phyloP scores from a whole-genome alignment of 1,140 invertebrate species.

The Drosophila nikananu region DNA sequence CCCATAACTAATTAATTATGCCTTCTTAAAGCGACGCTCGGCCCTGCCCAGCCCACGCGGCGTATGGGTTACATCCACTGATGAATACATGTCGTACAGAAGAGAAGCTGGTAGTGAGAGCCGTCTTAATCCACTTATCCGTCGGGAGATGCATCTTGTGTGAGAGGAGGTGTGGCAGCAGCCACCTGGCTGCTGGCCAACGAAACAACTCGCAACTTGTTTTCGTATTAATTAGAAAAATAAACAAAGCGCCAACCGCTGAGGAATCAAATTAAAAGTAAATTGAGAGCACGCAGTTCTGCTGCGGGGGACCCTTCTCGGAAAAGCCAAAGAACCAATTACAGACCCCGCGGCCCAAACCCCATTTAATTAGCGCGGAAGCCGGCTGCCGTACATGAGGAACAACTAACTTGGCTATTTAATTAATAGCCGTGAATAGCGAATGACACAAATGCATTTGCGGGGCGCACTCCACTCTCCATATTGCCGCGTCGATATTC shows the following conservation, averaged over 20 bases:
- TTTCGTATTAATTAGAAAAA: constrained; percentile 70
- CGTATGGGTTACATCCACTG: constrained; percentile 47
- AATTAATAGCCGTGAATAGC: constrained; percentile 73
- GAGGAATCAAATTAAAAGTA: constrained; percentile 69
- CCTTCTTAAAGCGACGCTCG: constrained; percentile 44
- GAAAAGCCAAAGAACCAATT: constrained; percentile 54
- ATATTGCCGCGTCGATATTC: constrained; percentile 2
- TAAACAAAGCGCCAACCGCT: constrained; percentile 62
- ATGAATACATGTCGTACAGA: not conserved
- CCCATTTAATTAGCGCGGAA: constrained; percentile 33
- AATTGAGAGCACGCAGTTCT: constrained; percentile 41
- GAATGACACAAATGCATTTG: constrained; percentile 71
- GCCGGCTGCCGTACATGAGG: not conserved
- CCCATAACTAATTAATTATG: constrained; percentile 68
- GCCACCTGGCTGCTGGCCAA: constrained; percentile 58
- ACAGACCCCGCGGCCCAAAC: constrained; percentile 28
- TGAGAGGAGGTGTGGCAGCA: not conserved
- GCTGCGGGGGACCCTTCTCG: constrained; percentile 29
- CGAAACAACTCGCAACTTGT: constrained; percentile 44
- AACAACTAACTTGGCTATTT: constrained; percentile 41
- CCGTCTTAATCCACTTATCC: constrained; percentile 41
- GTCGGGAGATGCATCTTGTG: not conserved
- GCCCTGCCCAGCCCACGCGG: constrained; percentile 24
- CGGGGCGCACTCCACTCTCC: constrained; percentile 37
- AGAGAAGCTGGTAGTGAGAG: constrained; percentile 8